Percentiles rank a stretch among this genome's conserved stretches.
These are phyloP conservation scores for Drosophila lutescens DNA, from an alignment of 2,888 invertebrate species.

Conservation along the genomic window DNA sequence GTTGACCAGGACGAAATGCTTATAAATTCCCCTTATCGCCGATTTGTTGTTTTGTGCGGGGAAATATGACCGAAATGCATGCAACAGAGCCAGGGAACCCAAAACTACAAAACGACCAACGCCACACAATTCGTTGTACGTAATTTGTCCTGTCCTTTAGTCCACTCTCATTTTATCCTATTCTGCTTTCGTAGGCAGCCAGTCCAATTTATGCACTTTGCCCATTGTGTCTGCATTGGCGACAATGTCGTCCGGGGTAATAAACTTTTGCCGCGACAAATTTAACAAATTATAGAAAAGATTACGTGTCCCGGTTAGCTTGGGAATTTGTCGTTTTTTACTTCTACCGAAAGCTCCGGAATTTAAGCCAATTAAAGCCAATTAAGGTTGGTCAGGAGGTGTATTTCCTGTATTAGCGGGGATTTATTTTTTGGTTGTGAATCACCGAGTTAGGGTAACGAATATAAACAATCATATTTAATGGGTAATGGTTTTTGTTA, in stretches of 20 bases:
- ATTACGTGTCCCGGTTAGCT: slow-evolving; percentile 63
- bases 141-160: slow-evolving; percentile 62
- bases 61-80: slow-evolving; percentile 73
- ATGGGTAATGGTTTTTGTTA: too few species aligned
- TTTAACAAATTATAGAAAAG: slow-evolving; percentile 79
- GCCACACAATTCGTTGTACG: slow-evolving; percentile 73
- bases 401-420: background rate
- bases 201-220: slow-evolving; percentile 74
- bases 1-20: slow-evolving; percentile 48
- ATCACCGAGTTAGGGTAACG: background rate
- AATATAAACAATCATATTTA: too few species aligned
- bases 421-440: background rate
- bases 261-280: slow-evolving; percentile 78
- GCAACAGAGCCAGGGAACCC: slow-evolving; percentile 52
- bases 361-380: slow-evolving; percentile 73
- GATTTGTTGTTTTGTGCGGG: slow-evolving; percentile 50
- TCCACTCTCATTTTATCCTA: slow-evolving; percentile 3
- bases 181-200: slow-evolving; percentile 34
- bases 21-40: slow-evolving; percentile 75
- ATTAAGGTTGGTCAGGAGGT: slow-evolving; percentile 50
- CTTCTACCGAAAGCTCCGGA: slow-evolving; percentile 9
- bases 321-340: slow-evolving; percentile 2
- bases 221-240: slow-evolving; percentile 64
- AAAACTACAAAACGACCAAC: slow-evolving; percentile 50
- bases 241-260: slow-evolving; percentile 61